These are phyloP conservation scores for Pseudomyrmex pallidus DNA, from an alignment of 1,140 invertebrate genomes.

Conservation along the genomic window DNA sequence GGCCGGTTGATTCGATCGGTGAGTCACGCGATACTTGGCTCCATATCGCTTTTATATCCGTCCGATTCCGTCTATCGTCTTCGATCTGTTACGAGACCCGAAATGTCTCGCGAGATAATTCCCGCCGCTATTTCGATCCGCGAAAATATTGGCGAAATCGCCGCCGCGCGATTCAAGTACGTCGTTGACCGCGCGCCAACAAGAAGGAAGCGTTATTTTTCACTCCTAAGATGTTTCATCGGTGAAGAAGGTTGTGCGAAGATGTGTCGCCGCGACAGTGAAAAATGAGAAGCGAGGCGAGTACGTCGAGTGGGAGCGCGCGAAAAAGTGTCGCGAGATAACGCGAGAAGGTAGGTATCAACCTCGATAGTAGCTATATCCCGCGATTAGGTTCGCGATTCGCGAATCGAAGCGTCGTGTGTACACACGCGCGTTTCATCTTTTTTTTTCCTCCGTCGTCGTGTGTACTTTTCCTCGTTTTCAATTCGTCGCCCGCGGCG, in stretches of 20 bases:
- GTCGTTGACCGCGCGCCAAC: constrained; percentile 20
- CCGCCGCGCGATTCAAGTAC: background rate
- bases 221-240: constrained; percentile 49
- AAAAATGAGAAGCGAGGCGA: constrained; percentile 36
- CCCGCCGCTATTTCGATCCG: constrained; percentile 1
- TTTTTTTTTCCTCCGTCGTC: background rate
- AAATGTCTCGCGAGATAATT: constrained; percentile 27
- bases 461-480: constrained; percentile 29
- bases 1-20: constrained; percentile 49
- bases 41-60: constrained; percentile 46
- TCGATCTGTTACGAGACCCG: constrained; percentile 1
- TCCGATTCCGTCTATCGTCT: constrained; percentile 19
- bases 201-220: constrained; percentile 42
- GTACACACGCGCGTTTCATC: constrained; percentile 3
- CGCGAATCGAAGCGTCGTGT: background rate
- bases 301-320: too few relatives aligned
- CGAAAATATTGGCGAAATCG: constrained; percentile 4
- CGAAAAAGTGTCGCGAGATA: constrained; percentile 5
- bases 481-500: constrained; percentile 55
- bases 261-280: constrained; percentile 22
- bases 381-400: constrained; percentile 66
- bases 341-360: constrained; percentile 28
- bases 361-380: constrained; percentile 13
- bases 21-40: constrained; percentile 65
- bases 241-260: constrained; percentile 35